phyloP scores from a whole-genome alignment of 2,888 invertebrate species.

The Acheta domesticus region DNA sequence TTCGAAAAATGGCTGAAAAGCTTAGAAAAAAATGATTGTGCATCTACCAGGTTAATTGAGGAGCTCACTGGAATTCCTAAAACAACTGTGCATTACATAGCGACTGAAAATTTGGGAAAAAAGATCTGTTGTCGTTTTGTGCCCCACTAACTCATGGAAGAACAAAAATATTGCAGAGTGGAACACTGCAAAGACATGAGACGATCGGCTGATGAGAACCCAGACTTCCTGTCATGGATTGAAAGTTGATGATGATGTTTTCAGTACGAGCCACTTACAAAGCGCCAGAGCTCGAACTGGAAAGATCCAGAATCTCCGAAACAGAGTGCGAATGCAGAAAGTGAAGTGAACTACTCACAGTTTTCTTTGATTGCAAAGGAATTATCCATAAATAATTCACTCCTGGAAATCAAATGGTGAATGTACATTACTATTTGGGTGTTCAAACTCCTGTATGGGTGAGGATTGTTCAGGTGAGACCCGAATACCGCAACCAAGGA shows the following conservation, averaged over 20 bases:
- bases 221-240: background rate
- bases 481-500: too few species aligned
- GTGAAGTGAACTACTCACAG: background rate
- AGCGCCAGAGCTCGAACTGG: slow-evolving; percentile 21
- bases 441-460: too few species aligned
- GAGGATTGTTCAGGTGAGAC: too few species aligned
- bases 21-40: background rate
- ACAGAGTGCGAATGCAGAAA: too few species aligned
- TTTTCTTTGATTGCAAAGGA: too few species aligned
- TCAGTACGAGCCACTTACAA: slow-evolving; percentile 20
- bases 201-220: background rate
- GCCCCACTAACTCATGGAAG: background rate
- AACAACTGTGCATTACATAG: too few species aligned
- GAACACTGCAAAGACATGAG: slow-evolving; percentile 18
- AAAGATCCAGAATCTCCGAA: slow-evolving; percentile 21
- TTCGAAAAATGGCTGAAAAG: background rate
- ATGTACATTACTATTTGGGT: background rate
- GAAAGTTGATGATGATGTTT: background rate
- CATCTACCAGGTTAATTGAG: background rate
- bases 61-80: slow-evolving; percentile 3
- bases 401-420: background rate
- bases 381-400: background rate
- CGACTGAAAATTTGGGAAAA: slow-evolving; percentile 19
- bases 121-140: background rate
- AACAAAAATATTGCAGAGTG: slow-evolving; percentile 21